These are phyloP conservation scores for Diorhabda sublineata DNA, from an alignment of 1,140 invertebrate species.

Conservation along the genomic window DNA sequence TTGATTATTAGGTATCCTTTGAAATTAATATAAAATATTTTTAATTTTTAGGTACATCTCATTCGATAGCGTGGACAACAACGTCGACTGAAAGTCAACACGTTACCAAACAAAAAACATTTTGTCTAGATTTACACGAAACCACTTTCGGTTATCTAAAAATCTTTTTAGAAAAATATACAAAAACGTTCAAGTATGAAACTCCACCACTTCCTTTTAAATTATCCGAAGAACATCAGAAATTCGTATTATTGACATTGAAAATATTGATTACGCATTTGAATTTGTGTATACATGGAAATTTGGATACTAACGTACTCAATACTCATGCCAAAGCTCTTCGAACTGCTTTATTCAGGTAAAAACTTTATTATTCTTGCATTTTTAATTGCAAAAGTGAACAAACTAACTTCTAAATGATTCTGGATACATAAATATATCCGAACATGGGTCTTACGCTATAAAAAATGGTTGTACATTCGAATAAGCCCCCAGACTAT, in stretches of 20 bases:
- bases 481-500: too few species aligned
- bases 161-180: conserved; percentile 58
- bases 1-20: background rate
- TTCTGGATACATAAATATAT: too few species aligned
- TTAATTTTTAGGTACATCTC: conserved; percentile 49
- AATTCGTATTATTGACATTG: conserved; percentile 58
- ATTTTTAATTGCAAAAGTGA: too few species aligned
- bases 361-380: background rate
- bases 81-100: conserved; percentile 54
- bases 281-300: conserved; percentile 53
- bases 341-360: conserved; percentile 56
- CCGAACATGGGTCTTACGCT: too few species aligned
- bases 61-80: conserved; percentile 67
- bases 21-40: background rate
- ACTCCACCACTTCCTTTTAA: conserved; percentile 50
- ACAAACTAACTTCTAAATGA: too few species aligned
- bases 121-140: conserved; percentile 63
- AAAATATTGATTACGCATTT: conserved; percentile 59
- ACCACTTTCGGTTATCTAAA: conserved; percentile 57
- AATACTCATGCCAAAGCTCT: conserved; percentile 54
- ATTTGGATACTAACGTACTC: conserved; percentile 49
- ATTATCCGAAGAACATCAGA: conserved; percentile 53
- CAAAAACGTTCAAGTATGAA: conserved; percentile 50
- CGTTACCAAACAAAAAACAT: conserved; percentile 56
- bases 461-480: too few species aligned